Evolutionary conservation across 2,797 vertebrate genomes (phyloP).

Genomic region (Cetoscarus ocellatus): DNA sequence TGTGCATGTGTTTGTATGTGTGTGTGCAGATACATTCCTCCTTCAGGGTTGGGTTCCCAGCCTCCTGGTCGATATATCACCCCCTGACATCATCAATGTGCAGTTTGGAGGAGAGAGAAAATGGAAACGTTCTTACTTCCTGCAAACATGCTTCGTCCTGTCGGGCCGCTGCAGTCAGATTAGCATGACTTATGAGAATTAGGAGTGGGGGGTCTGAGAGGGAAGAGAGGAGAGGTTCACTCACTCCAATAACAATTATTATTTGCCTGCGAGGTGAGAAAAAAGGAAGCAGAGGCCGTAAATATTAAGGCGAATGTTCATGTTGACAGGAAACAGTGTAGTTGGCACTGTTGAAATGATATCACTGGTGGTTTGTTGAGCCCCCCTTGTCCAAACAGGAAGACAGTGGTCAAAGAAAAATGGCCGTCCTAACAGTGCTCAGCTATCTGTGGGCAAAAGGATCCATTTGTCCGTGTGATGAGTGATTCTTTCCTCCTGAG

Average conservation of each 20-base stretch:
- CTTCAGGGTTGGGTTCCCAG: slow-evolving; percentile 74
- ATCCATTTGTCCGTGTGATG: slow-evolving; percentile 79
- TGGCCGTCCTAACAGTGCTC: slow-evolving; percentile 43
- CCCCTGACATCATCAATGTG: slow-evolving; percentile 78
- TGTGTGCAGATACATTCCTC: slow-evolving; percentile 67
- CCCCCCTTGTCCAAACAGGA: slow-evolving; percentile 74
- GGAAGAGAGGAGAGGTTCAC: slow-evolving; percentile 31
- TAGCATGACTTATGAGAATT: slow-evolving; percentile 75
- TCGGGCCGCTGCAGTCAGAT: slow-evolving; percentile 74
- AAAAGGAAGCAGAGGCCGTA: slow-evolving; percentile 64
- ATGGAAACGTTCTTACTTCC: slow-evolving; percentile 77
- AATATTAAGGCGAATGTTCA: slow-evolving; percentile 68
- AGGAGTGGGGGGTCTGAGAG: slow-evolving; percentile 23
- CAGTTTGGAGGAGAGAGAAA: slow-evolving; percentile 68
- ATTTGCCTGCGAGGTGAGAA: slow-evolving; percentile 45
- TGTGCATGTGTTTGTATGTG: slow-evolving; percentile 36
- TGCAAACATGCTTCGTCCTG: slow-evolving; percentile 81
- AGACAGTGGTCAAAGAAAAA: slow-evolving; percentile 64
- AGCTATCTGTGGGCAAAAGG: slow-evolving; percentile 57
- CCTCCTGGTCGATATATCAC: slow-evolving; percentile 77
- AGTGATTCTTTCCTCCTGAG: slow-evolving; percentile 82
- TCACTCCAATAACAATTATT: slow-evolving; percentile 19
- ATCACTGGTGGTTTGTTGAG: slow-evolving; percentile 67
- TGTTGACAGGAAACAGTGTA: slow-evolving; percentile 75
- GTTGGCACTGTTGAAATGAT: slow-evolving; percentile 66